Evolutionary conservation across 2,888 invertebrate species (phyloP).

Genomic region (Clistopyga incitator): DNA sequence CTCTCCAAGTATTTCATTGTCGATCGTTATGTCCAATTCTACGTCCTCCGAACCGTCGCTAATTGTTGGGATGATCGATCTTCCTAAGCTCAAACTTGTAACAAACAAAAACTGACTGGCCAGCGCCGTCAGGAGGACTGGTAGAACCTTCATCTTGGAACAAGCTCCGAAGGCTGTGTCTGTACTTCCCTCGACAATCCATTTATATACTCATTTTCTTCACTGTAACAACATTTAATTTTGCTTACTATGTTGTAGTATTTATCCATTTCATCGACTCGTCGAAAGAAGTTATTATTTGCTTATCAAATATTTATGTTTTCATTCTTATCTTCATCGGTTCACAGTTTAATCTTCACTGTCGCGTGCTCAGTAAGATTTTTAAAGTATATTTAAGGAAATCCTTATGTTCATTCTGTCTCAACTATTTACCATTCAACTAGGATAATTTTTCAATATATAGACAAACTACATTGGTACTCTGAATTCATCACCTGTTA

Average conservation of each 20-base stretch:
- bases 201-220: slow-evolving; percentile 55
- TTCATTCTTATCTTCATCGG: not conserved
- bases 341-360: not conserved
- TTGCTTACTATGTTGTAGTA: not conserved
- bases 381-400: no score
- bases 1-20: slow-evolving; percentile 15
- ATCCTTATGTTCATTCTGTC: no score
- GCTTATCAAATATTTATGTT: not conserved
- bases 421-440: no score
- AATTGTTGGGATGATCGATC: not conserved
- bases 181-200: not conserved
- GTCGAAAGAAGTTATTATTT: slow-evolving; percentile 33
- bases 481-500: not conserved
- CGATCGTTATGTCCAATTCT: slow-evolving; percentile 41
- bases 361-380: not conserved
- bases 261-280: slow-evolving; percentile 15
- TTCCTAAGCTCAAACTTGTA: not conserved
- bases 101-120: slow-evolving; percentile 30
- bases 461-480: not conserved
- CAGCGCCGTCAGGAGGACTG: slow-evolving; percentile 46
- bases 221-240: slow-evolving; percentile 39
- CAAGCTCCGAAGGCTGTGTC: slow-evolving; percentile 48
- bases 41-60: slow-evolving; percentile 11
- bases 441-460: not conserved
- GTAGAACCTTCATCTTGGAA: slow-evolving; percentile 58